Base-by-base conservation (phyloP, 35 echinoderm and acorn worm species). In the Strongylocentrotus purpuratus region DNA sequence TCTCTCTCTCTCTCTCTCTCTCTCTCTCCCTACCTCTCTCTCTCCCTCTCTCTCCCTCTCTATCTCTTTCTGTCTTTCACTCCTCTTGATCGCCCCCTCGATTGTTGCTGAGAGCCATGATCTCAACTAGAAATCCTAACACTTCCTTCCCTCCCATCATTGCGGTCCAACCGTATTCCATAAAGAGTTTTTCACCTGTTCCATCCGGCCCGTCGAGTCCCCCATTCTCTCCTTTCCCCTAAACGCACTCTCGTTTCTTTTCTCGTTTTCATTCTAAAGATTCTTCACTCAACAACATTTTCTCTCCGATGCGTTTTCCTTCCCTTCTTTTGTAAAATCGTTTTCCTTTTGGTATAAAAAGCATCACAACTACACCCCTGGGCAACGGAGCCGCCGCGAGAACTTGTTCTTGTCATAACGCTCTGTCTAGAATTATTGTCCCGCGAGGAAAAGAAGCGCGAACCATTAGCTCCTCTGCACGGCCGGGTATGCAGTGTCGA, bases 101-200 rank as follows among this genome's bases (percentile, higher is more conserved):
- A 89, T 89, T 22, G 87, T 28, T 89, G 87, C 33, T 45, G 87
- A 89, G 20, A 46, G 32, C 87, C 45, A 45, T 46, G 87, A 89
- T 45, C 32, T 89, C 33, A 45, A 46, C 32, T 22, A 89, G 87
- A 33, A 46, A 33, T 89, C 45, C 45, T 89, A 45, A 46, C 87
- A 89, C 87, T 89, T 78, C 86, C 32, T 31, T 32, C 28, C 10
- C n/a, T 45, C 87, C 32, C 87, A 46, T 89, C 33, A 45, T 89
- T 46, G 87, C 87, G 87, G 87, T 89, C 45, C 87, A 89, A 89
- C 32, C 4, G 87, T 33, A 28, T 45, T 89, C 87, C 87, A 89
- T 46, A 89, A 89, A 89, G 87, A 33, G 85, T 89, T 46, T 89
- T 89, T 89, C 87, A 89, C 87, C 87, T 89, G 87, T 89, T 46